Evolutionary conservation across 2,797 vertebrate species (phyloP), one percentile per base, ranked within the genome.

Genomic region (Bradypus variegatus): DNA sequence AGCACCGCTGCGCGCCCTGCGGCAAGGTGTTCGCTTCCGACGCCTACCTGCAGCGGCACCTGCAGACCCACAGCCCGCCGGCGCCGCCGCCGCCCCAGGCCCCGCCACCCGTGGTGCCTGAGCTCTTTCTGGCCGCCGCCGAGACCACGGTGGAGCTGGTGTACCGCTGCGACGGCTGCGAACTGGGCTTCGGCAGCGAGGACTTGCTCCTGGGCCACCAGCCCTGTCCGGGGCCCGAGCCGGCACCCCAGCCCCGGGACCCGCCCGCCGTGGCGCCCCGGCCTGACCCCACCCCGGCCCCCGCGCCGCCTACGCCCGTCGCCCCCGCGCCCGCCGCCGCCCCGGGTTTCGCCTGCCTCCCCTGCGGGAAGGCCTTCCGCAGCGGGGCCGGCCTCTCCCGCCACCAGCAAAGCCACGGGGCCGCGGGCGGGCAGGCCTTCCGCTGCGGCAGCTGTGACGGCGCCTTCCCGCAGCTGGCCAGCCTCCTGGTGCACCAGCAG

Each of bases 401-500:
- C 96, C 99, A 99, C 93, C 97, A 98, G 93, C 98, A 95, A 95
- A 98, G 98, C 91, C 97, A 97, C 1, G 93, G 96, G 0, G 25
- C 75, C 0, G 94, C 92, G 0, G 92, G 96, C 0, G 96, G 97
- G 19, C 97, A 97, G 94, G 95, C 96, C 0, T 99, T 98, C 97
- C 99, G 98, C 96, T 99, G 99, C 93, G 97, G 98, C 0, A 97
- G 98, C 82, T 99, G 99, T 12, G 98, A 99, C 96, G 98, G 96
- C 97, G 98, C 95, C 98, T 99, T 97, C 97, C 80, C 98, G 97
- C 77, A 98, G 98, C 88, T 98, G n/a, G 94, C 98, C 16, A 98
- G 98, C 53, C 98, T 99, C 65, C 97, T 99, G 95, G 98, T 98
- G 53, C 99, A 99, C 97, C 99, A 99, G 96, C 98, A 98, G 97